Evolutionary conservation across 2,797 vertebrate species (phyloP), one percentile per base, ranked within the genome.

Genomic region (Tachyglossus aculeatus): DNA sequence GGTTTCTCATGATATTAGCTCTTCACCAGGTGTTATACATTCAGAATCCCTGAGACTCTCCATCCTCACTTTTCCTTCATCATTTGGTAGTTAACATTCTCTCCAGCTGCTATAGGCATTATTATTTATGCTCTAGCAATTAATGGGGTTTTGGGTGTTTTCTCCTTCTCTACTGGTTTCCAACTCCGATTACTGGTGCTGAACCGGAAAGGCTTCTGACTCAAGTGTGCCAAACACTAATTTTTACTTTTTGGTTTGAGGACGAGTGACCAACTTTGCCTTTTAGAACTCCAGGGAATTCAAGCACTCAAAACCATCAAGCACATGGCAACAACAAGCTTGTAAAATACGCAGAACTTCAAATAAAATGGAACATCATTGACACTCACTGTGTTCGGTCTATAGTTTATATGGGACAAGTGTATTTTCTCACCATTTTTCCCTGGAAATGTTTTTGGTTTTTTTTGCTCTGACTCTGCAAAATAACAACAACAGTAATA

Each of bases 121-220:
- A 66, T 54, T 50, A 14, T 27, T 69, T 45, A 41, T 70, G 60
- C 61, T 34, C 24, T 55, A 54, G 32, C 22, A 16, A 44, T 57
- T 57, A 47, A 37, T 63, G 66, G 61, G 76, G 56, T 84, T 76
- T 78, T 74, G 60, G 77, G 74, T 78, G 36, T 33, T 84, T 82
- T 82, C 82, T 45, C 54, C 19, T 67, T 50, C 59, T 80, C 45
- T 76, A 71, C 77, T 80, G 59, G 12, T 80, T 82, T 82, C 80
- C 61, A 7, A 38, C 18, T 70, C 60, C 43, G 34, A 71, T 67
- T 68, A 40, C 45, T 53, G 41, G 21, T 61, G 25, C 29, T 7
- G 15, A 55, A 62, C 51, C 61, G 67, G 50, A 45, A 27, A 59
- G 71, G 72, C 74, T 81, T 72, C 11, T n/a, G 40, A 52, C 2